Evolutionary conservation across 2,113 vertebrate genomes (phyloP).

Genomic region (Chitala chitala): DNA sequence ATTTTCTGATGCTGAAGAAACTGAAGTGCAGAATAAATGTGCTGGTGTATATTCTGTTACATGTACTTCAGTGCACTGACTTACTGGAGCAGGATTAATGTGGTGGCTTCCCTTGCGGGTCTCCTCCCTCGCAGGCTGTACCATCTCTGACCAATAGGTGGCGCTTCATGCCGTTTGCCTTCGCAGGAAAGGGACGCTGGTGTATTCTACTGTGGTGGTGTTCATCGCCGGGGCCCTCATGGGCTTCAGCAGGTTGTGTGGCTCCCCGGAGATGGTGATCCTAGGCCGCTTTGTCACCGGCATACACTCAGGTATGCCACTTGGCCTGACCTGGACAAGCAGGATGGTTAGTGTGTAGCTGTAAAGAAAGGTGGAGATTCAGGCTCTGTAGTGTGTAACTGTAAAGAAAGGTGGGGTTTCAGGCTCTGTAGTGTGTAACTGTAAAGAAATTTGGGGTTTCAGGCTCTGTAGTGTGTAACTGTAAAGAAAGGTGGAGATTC

Average conservation of each 20-base stretch:
- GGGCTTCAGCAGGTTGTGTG: slow-evolving; percentile 74
- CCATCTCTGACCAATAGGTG: slow-evolving; percentile 35
- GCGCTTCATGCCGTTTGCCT: slow-evolving; percentile 28
- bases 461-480: not conserved
- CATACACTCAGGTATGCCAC: slow-evolving; percentile 73
- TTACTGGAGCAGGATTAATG: slow-evolving; percentile 40
- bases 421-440: not conserved
- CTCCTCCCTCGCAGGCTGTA: slow-evolving; percentile 35
- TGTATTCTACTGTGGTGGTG: slow-evolving; percentile 70
- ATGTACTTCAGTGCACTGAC: slow-evolving; percentile 33
- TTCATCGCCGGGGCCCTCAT: slow-evolving; percentile 69
- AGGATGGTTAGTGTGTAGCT: not conserved
- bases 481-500: not conserved
- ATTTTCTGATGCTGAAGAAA: slow-evolving; percentile 37
- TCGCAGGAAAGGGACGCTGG: slow-evolving; percentile 73
- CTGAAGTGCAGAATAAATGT: slow-evolving; percentile 40
- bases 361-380: not conserved
- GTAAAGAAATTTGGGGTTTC: not conserved
- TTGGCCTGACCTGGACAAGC: not conserved
- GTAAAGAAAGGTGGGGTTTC: not conserved
- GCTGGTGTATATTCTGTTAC: slow-evolving; percentile 37
- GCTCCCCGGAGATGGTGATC: slow-evolving; percentile 82
- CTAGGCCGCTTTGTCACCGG: slow-evolving; percentile 74
- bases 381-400: not conserved
- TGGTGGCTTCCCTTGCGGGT: slow-evolving; percentile 40